Evolutionary conservation across 30 jellyfish, hydroid and myxozoan genomes (phyloP).

Genomic region (Nemopilema nomurai): DNA sequence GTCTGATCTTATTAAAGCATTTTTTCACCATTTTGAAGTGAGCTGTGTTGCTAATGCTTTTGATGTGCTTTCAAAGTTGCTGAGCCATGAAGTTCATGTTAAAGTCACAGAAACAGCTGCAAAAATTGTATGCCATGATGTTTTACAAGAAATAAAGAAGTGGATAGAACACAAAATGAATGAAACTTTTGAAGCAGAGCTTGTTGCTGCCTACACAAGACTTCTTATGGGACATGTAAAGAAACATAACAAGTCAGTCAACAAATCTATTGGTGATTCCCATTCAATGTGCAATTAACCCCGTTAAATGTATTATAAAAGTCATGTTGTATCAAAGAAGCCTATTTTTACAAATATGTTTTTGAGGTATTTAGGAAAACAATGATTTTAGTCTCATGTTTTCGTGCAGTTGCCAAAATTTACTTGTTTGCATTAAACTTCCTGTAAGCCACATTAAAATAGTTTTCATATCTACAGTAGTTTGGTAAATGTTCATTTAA

Average conservation of each 20-base stretch:
- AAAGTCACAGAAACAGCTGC: constrained; percentile 31
- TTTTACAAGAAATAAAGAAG: constrained; percentile 22
- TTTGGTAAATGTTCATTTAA: too few relatives aligned
- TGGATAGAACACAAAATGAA: constrained; percentile 34
- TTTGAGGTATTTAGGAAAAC: too few relatives aligned
- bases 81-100: constrained; percentile 24
- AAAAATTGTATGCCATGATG: constrained; percentile 31
- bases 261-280: neutral
- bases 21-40: neutral
- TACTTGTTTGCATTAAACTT: too few relatives aligned
- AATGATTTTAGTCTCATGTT: neutral
- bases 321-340: too few relatives aligned
- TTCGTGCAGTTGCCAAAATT: neutral
- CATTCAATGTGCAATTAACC: neutral
- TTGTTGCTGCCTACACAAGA: constrained; percentile 25
- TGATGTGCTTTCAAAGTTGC: constrained; percentile 27
- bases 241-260: constrained; percentile 37
- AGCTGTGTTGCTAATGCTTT: constrained; percentile 12
- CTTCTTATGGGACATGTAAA: constrained; percentile 42
- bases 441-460: too few relatives aligned
- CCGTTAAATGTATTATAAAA: too few relatives aligned
- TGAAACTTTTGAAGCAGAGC: constrained; percentile 32
- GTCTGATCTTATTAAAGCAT: neutral
- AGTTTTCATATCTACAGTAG: too few relatives aligned
- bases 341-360: too few relatives aligned